These are phyloP conservation scores for Heliconius melpomene DNA, from an alignment of 1,140 invertebrate genomes.

Conservation along the genomic window DNA sequence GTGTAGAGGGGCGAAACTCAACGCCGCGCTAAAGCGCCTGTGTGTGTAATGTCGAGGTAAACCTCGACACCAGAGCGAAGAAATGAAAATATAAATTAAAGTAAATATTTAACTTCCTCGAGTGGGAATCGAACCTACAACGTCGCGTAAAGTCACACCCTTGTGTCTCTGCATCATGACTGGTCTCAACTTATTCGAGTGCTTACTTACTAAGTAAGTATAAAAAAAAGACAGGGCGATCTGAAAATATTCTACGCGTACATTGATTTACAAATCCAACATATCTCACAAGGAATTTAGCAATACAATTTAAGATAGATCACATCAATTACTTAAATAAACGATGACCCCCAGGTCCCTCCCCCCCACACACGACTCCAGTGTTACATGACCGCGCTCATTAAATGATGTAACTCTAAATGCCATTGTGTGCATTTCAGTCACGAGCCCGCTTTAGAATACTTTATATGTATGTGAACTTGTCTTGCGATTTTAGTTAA, in stretches of 20 bases:
- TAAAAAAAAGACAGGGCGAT: neutral
- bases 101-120: too few relatives aligned
- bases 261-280: neutral
- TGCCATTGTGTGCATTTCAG: constrained; percentile 27
- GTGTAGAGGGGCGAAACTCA: too few relatives aligned
- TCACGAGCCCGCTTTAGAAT: constrained; percentile 19
- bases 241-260: neutral
- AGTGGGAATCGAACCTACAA: too few relatives aligned
- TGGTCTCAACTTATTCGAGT: too few relatives aligned
- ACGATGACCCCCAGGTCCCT: neutral
- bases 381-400: constrained; percentile 13
- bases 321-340: constrained; percentile 9
- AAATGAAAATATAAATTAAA: too few relatives aligned
- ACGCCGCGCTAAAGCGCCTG: too few relatives aligned
- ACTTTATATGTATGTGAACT: constrained; percentile 23
- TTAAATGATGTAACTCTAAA: constrained; percentile 26
- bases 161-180: too few relatives aligned
- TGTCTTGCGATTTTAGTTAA: neutral
- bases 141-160: too few relatives aligned
- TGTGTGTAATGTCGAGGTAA: too few relatives aligned
- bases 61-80: too few relatives aligned
- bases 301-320: neutral
- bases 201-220: too few relatives aligned
- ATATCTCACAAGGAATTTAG: neutral
- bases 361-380: neutral